These are phyloP conservation scores for Potamilus streckersoni DNA, from an alignment of 1,140 invertebrate genomes.

Conservation along the genomic window DNA sequence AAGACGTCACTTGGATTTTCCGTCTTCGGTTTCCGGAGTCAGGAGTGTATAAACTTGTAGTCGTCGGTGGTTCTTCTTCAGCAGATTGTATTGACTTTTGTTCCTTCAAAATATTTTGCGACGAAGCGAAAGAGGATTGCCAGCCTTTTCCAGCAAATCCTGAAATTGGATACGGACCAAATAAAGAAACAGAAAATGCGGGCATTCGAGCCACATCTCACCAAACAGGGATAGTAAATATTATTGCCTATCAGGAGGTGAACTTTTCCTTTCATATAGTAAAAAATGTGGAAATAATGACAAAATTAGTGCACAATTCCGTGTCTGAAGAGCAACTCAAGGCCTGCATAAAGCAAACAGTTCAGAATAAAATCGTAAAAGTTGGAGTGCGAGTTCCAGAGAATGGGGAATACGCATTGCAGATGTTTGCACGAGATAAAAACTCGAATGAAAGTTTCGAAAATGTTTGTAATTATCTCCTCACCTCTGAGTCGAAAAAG, in stretches of 20 bases:
- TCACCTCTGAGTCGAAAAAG: conserved; percentile 13
- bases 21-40: conserved; percentile 19
- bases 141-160: conserved; percentile 23
- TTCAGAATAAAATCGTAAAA: conserved; percentile 11
- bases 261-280: conserved; percentile 13
- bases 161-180: conserved; percentile 30
- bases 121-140: conserved; percentile 13
- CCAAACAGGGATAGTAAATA: conserved; percentile 7
- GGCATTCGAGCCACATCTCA: conserved; percentile 19
- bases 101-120: conserved; percentile 30
- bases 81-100: conserved; percentile 11
- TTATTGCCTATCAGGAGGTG: conserved; percentile 2
- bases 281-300: conserved; percentile 9
- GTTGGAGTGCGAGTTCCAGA: conserved; percentile 27
- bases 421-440: conserved; percentile 15
- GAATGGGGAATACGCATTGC: conserved; percentile 27
- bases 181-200: conserved; percentile 5
- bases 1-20: conserved; percentile 10
- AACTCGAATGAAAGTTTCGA: conserved; percentile 7
- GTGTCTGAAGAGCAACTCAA: neutral
- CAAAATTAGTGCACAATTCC: conserved; percentile 15
- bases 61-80: conserved; percentile 4
- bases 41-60: conserved; percentile 26
- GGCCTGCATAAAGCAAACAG: conserved; percentile 5
- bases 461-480: conserved; percentile 34